These are phyloP conservation scores for Julus scandinavius DNA, from an alignment of 2,888 invertebrate genomes.

Conservation along the genomic window DNA sequence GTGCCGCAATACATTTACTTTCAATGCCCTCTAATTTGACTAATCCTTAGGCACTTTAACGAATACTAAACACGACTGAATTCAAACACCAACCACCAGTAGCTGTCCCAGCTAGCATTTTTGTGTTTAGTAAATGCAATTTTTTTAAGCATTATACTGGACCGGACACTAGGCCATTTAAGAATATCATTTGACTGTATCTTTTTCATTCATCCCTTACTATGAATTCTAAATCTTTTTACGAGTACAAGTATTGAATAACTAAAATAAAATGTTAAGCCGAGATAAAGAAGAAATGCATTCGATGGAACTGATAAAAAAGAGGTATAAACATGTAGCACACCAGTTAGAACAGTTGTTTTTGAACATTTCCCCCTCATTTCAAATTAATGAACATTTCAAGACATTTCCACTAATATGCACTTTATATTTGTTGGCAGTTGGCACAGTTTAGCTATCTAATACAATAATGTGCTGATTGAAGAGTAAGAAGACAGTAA, in stretches of 20 bases:
- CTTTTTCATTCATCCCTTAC: neutral
- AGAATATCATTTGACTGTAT: neutral
- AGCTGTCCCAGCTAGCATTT: neutral
- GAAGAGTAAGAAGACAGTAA: too few species aligned
- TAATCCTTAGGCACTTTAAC: neutral
- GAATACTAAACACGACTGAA: neutral
- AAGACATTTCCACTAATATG: too few species aligned
- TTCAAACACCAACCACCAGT: neutral
- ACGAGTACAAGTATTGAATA: neutral
- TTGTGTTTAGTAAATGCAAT: neutral
- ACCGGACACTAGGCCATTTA: neutral
- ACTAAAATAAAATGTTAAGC: neutral
- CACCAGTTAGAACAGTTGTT: neutral
- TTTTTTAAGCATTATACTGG: neutral
- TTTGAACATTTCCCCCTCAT: too few species aligned
- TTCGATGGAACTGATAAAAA: neutral
- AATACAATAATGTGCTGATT: too few species aligned
- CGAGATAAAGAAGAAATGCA: neutral
- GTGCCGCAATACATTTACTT: neutral
- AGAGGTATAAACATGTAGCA: neutral
- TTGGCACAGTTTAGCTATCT: too few species aligned
- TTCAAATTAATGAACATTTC: too few species aligned
- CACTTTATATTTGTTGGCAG: too few species aligned
- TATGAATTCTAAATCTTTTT: neutral
- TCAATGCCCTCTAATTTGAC: neutral